Conservation (phyloP, 2,797 vertebrate species). For the Lindbergichthys nudifrons region DNA sequence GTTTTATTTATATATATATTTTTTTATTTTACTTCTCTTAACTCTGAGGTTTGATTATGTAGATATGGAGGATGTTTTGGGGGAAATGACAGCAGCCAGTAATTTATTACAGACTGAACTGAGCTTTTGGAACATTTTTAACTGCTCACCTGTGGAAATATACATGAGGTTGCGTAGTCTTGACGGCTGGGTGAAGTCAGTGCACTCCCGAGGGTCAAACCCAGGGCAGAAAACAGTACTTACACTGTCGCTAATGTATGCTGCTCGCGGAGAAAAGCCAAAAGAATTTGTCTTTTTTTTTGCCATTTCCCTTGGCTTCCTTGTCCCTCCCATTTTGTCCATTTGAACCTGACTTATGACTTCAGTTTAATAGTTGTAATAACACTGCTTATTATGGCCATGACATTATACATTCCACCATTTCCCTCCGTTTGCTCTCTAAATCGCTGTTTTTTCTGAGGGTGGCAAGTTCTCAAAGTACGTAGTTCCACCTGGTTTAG, state of each 20-base stretch:
- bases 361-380: constrained; percentile 65
- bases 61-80: constrained; percentile 69
- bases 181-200: constrained; percentile 72
- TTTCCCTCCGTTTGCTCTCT: constrained; percentile 36
- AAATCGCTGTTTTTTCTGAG: constrained; percentile 31
- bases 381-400: constrained; percentile 65
- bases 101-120: constrained; percentile 67
- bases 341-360: constrained; percentile 64
- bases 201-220: constrained; percentile 63
- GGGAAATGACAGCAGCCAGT: constrained; percentile 59
- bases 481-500: constrained; percentile 40
- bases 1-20: constrained; percentile 21
- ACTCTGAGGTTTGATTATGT: constrained; percentile 63
- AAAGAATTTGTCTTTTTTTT: constrained; percentile 45
- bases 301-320: constrained; percentile 48
- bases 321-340: constrained; percentile 58
- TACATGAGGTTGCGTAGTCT: constrained; percentile 48
- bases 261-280: constrained; percentile 52
- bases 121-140: constrained; percentile 67
- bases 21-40: constrained; percentile 13
- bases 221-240: constrained; percentile 61
- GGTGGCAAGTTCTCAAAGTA: constrained; percentile 23
- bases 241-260: constrained; percentile 54
- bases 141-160: constrained; percentile 80
- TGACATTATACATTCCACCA: constrained; percentile 63